phyloP scores from a whole-genome alignment of 2,113 vertebrate genomes.

The Eretmochelys imbricata region DNA sequence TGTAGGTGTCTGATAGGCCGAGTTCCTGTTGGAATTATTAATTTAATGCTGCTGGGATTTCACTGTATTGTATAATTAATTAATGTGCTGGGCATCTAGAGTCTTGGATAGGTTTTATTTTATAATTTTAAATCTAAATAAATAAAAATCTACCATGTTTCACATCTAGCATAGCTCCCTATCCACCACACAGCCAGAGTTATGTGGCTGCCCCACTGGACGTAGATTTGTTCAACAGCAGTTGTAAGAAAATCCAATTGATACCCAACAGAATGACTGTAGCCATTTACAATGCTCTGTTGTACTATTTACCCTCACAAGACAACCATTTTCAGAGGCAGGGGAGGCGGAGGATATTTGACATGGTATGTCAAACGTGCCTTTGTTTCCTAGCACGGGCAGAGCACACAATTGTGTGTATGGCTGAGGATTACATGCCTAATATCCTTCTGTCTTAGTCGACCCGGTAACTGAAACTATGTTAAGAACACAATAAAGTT shows the following conservation, averaged over 20 bases:
- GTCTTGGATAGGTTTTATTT: background rate
- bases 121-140: background rate
- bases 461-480: background rate
- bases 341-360: background rate
- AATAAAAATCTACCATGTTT: background rate
- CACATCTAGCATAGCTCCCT: background rate
- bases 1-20: background rate
- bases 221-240: background rate
- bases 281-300: background rate
- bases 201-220: fast-evolving
- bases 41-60: slow-evolving; percentile 1
- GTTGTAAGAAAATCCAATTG: fast-evolving
- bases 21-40: background rate
- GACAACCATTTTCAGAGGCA: background rate
- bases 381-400: background rate
- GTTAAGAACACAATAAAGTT: background rate
- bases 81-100: background rate
- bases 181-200: background rate
- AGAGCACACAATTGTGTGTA: background rate
- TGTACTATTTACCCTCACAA: background rate
- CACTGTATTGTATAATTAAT: background rate
- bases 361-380: background rate
- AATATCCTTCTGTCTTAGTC: background rate
- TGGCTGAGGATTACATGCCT: background rate
- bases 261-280: background rate